Evolutionary conservation across 2,113 vertebrate genomes (phyloP).

Genomic region (Gopherus evgoodei): DNA sequence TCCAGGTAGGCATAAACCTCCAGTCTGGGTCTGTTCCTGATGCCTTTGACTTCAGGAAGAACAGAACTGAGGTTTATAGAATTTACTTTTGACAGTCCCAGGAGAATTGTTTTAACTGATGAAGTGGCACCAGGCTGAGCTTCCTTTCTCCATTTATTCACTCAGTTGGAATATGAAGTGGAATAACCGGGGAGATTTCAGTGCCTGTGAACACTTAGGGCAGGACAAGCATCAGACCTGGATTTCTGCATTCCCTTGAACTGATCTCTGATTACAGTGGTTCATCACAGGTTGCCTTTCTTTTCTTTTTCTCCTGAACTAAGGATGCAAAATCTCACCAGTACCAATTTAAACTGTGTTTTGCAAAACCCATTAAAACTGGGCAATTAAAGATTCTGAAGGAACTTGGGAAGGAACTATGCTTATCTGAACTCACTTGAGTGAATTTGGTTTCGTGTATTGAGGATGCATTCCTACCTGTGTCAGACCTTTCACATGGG

Average conservation of each 20-base stretch:
- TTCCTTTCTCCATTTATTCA: conserved; percentile 32
- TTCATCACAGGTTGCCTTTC: neutral
- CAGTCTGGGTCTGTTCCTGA: neutral
- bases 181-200: neutral
- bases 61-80: neutral
- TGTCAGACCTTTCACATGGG: neutral
- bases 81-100: neutral
- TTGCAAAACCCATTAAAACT: neutral
- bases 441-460: neutral
- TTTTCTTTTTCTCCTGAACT: neutral
- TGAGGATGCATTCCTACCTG: conserved; percentile 31
- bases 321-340: neutral
- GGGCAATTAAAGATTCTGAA: neutral
- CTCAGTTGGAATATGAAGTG: conserved; percentile 10
- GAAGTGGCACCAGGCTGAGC: conserved; percentile 12
- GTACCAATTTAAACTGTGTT: neutral
- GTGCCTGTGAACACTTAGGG: neutral
- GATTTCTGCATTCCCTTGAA: conserved; percentile 32
- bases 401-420: neutral
- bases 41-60: neutral
- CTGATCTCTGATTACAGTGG: conserved; percentile 5
- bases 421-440: neutral
- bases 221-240: conserved; percentile 31
- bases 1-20: neutral
- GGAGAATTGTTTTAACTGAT: conserved; percentile 8